Evolutionary conservation across 2,888 invertebrate genomes (phyloP).

Genomic region (Nomada ferruginata): DNA sequence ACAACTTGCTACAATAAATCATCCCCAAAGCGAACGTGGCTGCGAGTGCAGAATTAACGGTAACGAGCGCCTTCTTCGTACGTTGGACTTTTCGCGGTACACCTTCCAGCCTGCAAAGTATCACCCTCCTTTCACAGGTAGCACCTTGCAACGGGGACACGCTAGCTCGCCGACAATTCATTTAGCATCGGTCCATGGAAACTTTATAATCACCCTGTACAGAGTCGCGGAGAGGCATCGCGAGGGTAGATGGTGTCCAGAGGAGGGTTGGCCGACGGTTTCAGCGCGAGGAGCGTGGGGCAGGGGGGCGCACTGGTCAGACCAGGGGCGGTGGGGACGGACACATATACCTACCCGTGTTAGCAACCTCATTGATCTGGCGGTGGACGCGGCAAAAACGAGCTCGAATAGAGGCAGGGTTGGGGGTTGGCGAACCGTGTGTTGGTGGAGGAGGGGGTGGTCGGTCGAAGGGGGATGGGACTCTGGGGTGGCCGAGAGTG

Average conservation of each 20-base stretch:
- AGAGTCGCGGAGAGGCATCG: slow-evolving; percentile 67
- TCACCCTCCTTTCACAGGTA: not conserved
- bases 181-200: slow-evolving; percentile 68
- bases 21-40: not conserved
- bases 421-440: slow-evolving; percentile 58
- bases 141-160: slow-evolving; percentile 29
- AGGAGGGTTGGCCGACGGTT: slow-evolving; percentile 56
- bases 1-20: slow-evolving; percentile 28
- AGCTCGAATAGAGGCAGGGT: slow-evolving; percentile 74
- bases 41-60: slow-evolving; percentile 33
- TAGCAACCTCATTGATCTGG: slow-evolving; percentile 84
- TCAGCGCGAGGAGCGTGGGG: slow-evolving; percentile 38
- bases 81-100: not conserved
- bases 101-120: too few species aligned
- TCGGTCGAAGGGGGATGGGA: slow-evolving; percentile 33
- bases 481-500: slow-evolving; percentile 55
- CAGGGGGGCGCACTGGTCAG: slow-evolving; percentile 59
- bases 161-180: slow-evolving; percentile 45
- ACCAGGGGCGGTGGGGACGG: slow-evolving; percentile 72
- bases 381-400: slow-evolving; percentile 83
- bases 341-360: slow-evolving; percentile 82
- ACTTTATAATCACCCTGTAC: slow-evolving; percentile 78
- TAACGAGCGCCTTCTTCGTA: not conserved
- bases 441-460: slow-evolving; percentile 33
- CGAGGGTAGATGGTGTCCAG: slow-evolving; percentile 55